Evolutionary conservation across 1,140 invertebrate genomes (phyloP).

Genomic region (Lanistes nyassanus): DNA sequence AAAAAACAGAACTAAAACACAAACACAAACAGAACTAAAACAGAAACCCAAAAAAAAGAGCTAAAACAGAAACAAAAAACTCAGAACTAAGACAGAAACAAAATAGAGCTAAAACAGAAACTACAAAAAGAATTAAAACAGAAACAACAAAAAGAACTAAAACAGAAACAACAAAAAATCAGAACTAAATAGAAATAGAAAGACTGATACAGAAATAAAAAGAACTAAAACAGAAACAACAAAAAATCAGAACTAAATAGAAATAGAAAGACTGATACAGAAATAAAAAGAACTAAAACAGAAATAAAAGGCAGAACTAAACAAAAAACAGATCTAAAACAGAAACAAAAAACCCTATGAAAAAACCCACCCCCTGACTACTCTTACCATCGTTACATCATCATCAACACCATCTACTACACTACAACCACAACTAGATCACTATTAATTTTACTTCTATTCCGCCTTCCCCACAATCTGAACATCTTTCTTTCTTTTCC

Average conservation of each 20-base stretch:
- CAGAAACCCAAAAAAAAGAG: too few species aligned
- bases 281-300: background rate
- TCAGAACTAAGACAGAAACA: background rate
- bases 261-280: background rate
- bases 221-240: background rate
- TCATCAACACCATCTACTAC: background rate
- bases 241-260: background rate
- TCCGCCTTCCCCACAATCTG: background rate
- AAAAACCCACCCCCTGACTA: background rate
- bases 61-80: background rate
- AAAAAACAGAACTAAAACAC: background rate
- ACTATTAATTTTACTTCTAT: background rate
- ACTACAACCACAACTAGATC: background rate
- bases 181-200: background rate
- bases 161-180: background rate
- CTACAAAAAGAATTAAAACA: background rate
- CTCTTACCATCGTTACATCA: background rate
- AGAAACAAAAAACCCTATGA: background rate
- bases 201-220: background rate
- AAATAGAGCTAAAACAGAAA: background rate
- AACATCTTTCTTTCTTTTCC: background rate
- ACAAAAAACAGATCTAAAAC: background rate
- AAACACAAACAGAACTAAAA: background rate
- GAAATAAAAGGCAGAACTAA: background rate
- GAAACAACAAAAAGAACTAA: background rate